Evolutionary conservation across 2,113 vertebrate species (phyloP), one percentile per base, ranked within the genome.

Genomic region (Hippolais icterina): DNA sequence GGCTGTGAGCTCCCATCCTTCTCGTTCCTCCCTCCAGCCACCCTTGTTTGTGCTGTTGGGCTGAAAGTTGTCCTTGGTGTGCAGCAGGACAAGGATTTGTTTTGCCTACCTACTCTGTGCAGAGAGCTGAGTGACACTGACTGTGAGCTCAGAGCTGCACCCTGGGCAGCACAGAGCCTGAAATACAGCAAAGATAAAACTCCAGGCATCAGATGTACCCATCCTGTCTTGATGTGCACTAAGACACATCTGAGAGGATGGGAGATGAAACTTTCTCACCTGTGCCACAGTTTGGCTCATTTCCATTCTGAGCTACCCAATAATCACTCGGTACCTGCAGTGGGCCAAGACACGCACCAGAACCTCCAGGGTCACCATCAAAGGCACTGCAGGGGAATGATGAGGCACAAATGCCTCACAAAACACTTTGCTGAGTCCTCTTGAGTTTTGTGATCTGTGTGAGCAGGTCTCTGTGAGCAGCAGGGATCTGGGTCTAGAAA

Each of bases 241-340:
- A 3, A 15, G 12, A n/a, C 66, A 18, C 7, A 3, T 5, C 3
- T 35, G 18, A 22, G n/a, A 75, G 39, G 17, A 31, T 24, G 50
- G 28, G 25, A 37, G 28, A 4, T 16, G 15, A 24, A 24, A 39
- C 4, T 15, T 6, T 19, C 19, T 6, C 7, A 21, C 12, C 31
- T 24, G 0, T 0, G 0, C 19, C 35, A 5, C 10, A 7, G 0
- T 65, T 78, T 15, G 41, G 20, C 35, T 89, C 13, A 5, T 63
- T 52, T 39, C 15, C 33, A 3, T 20, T n/a, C 42, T 46, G 35
- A 19, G 16, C 35, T 44, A 22, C 1, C 42, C 28, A 21, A 2
- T 22, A 60, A 41, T 10, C 7, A 5, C 49, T 5, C 1, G 10
- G 10, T 3, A 15, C 50, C 57, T 61, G 82, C 1, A 44, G 20